phyloP scores from a whole-genome alignment of 2,888 invertebrate genomes.

The Dryadula phaetusa region DNA sequence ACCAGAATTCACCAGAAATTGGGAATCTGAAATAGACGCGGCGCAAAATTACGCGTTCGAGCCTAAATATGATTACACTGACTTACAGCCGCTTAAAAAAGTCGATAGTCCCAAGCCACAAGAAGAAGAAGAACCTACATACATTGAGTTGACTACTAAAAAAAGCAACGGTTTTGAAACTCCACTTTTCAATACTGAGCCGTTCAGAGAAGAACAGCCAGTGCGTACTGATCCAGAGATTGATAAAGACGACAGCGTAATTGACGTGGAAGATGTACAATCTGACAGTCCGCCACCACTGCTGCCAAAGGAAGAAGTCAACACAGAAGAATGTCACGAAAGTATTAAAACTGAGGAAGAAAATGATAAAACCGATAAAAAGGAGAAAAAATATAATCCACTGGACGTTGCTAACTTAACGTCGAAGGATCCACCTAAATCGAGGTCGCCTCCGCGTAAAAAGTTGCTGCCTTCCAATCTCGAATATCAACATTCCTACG shows the following conservation, averaged over 20 bases:
- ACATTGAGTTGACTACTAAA: conserved; percentile 76
- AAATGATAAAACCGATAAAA: conserved; percentile 68
- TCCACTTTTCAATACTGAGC: conserved; percentile 63
- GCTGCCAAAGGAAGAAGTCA: conserved; percentile 54
- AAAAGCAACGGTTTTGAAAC: conserved; percentile 66
- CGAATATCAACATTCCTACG: conserved; percentile 69
- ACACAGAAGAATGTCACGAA: conserved; percentile 48
- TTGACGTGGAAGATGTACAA: conserved; percentile 80
- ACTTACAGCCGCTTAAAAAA: conserved; percentile 75
- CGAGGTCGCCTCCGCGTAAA: conserved; percentile 77
- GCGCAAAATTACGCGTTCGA: conserved; percentile 73
- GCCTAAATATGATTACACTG: conserved; percentile 75
- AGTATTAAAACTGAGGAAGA: conserved; percentile 52
- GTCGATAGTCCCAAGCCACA: conserved; percentile 71
- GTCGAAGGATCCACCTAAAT: conserved; percentile 84
- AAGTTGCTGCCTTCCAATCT: conserved; percentile 70
- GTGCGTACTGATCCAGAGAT: conserved; percentile 77
- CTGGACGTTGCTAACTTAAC: conserved; percentile 86
- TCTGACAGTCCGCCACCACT: conserved; percentile 62
- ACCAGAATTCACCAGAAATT: conserved; percentile 78
- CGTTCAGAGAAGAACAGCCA: conserved; percentile 73
- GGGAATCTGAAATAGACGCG: conserved; percentile 83
- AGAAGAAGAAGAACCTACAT: conserved; percentile 74
- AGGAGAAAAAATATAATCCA: conserved; percentile 84
- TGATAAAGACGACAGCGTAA: conserved; percentile 78